phyloP scores from a whole-genome alignment of 2,888 invertebrate species.

The Heliconius sara region DNA sequence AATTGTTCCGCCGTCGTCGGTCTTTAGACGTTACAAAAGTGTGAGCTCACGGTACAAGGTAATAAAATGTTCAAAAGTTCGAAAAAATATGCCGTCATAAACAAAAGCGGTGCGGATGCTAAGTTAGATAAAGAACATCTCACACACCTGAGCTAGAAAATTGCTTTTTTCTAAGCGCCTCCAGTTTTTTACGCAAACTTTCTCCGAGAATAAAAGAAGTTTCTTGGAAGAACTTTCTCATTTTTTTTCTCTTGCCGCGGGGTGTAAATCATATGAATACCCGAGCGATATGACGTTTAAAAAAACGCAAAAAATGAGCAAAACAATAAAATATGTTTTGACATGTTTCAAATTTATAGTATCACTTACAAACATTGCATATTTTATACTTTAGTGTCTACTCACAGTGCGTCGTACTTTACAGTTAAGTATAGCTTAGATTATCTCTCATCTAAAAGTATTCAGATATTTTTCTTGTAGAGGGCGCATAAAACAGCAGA shows the following conservation, averaged over 20 bases:
- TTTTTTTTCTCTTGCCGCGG: constrained; percentile 59
- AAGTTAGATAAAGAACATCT: constrained; percentile 85
- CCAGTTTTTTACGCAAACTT: constrained; percentile 83
- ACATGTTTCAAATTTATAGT: constrained; percentile 65
- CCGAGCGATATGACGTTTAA: constrained; percentile 67
- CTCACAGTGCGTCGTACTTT: neutral
- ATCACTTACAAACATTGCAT: constrained; percentile 45
- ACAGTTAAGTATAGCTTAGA: constrained; percentile 2
- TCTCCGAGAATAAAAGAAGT: constrained; percentile 82
- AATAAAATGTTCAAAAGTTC: constrained; percentile 82
- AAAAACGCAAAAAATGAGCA: constrained; percentile 58
- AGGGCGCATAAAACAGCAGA: constrained; percentile 73
- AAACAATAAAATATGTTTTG: constrained; percentile 70
- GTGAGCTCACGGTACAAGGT: constrained; percentile 71
- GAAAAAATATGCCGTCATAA: constrained; percentile 81
- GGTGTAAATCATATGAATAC: constrained; percentile 73
- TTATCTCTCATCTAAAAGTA: constrained; percentile 27
- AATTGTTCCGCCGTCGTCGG: constrained; percentile 69
- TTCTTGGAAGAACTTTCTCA: constrained; percentile 77
- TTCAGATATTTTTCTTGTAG: constrained; percentile 52
- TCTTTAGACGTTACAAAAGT: constrained; percentile 63
- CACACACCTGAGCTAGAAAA: constrained; percentile 85
- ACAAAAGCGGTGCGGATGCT: constrained; percentile 82
- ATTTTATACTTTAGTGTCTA: constrained; percentile 56
- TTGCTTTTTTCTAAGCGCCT: constrained; percentile 84